A percentile compares a stretch with the other conserved stretches of the same genome.
Evolutionary conservation across 1,140 invertebrate genomes (phyloP).

Genomic region (Halesus radiatus): DNA sequence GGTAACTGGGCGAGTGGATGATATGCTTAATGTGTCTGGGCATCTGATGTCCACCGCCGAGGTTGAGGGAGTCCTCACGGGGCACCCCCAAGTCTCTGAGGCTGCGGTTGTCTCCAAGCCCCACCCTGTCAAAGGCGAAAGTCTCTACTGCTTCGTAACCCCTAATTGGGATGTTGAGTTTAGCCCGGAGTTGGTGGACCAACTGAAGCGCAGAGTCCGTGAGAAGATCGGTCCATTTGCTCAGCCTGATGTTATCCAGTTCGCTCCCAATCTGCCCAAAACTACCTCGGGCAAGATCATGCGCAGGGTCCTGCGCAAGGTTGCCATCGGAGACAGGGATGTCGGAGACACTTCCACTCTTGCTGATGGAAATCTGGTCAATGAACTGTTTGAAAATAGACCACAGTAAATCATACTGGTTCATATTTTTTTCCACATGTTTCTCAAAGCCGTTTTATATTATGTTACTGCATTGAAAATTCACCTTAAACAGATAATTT

Average conservation of each 20-base stretch:
- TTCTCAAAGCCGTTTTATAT: no score
- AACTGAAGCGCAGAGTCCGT: slow-evolving; percentile 88
- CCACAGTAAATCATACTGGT: slow-evolving; percentile 60
- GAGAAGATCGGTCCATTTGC: slow-evolving; percentile 97
- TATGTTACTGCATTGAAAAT: no score
- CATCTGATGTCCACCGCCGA: slow-evolving; percentile 98
- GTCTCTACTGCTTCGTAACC: slow-evolving; percentile 96
- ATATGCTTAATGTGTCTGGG: slow-evolving; percentile 98
- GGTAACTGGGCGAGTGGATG: slow-evolving; percentile 97
- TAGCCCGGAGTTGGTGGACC: slow-evolving; percentile 78
- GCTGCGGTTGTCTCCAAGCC: slow-evolving; percentile 95
- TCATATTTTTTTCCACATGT: no score
- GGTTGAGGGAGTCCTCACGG: slow-evolving; percentile 91
- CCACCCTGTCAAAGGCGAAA: slow-evolving; percentile 95
- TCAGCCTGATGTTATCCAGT: slow-evolving; percentile 93
- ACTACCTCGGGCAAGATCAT: slow-evolving; percentile 99
- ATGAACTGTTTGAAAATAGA: slow-evolving; percentile 81
- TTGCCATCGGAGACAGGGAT: slow-evolving; percentile 88
- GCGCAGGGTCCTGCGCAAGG: slow-evolving; percentile 93
- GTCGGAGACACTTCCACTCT: slow-evolving; percentile 95
- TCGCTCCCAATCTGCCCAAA: slow-evolving; percentile 93
- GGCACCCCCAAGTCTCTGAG: slow-evolving; percentile 88
- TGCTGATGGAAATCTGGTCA: slow-evolving; percentile 89
- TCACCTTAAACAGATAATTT: no score
- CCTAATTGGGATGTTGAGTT: slow-evolving; percentile 83